phyloP scores from a whole-genome alignment of 1,140 invertebrate genomes.

The Drosophila obscura region DNA sequence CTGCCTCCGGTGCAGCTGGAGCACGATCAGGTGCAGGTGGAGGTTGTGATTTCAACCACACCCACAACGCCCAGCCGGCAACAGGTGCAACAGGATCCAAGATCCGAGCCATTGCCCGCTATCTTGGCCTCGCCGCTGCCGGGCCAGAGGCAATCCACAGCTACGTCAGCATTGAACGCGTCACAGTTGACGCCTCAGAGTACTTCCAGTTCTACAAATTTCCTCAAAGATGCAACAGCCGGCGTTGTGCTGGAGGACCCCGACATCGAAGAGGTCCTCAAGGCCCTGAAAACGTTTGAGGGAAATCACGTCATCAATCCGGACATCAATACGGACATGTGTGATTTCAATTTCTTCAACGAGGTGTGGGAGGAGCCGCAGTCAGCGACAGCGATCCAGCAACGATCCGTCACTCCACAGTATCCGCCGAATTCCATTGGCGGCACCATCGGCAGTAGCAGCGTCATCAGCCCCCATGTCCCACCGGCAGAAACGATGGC shows the following conservation, averaged over 20 bases:
- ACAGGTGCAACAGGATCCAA: slow-evolving; percentile 29
- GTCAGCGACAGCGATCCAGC: slow-evolving; percentile 7
- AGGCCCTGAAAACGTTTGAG: slow-evolving; percentile 79
- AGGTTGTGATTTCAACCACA: not conserved
- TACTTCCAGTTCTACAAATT: slow-evolving; percentile 59
- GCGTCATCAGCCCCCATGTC: slow-evolving; percentile 12
- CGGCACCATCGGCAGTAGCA: slow-evolving; percentile 4
- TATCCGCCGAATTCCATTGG: slow-evolving; percentile 9
- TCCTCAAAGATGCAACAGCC: slow-evolving; percentile 60
- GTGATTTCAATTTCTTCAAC: slow-evolving; percentile 77
- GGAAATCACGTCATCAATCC: slow-evolving; percentile 57
- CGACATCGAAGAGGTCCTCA: slow-evolving; percentile 80
- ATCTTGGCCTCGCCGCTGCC: slow-evolving; percentile 20
- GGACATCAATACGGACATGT: slow-evolving; percentile 70
- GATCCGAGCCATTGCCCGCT: slow-evolving; percentile 1
- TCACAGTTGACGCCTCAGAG: slow-evolving; percentile 62
- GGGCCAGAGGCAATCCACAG: slow-evolving; percentile 13
- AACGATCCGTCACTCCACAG: not conserved
- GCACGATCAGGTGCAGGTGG: slow-evolving; percentile 8
- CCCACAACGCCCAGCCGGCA: slow-evolving; percentile 42
- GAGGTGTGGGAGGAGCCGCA: slow-evolving; percentile 69
- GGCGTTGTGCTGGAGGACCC: slow-evolving; percentile 74
- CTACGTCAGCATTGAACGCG: slow-evolving; percentile 14
- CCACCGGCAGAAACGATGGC: slow-evolving; percentile 27
- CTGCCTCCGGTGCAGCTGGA: slow-evolving; percentile 3